These are phyloP conservation scores for Felis chaus DNA, from an alignment of 2,113 vertebrate genomes.

Conservation along the genomic window DNA sequence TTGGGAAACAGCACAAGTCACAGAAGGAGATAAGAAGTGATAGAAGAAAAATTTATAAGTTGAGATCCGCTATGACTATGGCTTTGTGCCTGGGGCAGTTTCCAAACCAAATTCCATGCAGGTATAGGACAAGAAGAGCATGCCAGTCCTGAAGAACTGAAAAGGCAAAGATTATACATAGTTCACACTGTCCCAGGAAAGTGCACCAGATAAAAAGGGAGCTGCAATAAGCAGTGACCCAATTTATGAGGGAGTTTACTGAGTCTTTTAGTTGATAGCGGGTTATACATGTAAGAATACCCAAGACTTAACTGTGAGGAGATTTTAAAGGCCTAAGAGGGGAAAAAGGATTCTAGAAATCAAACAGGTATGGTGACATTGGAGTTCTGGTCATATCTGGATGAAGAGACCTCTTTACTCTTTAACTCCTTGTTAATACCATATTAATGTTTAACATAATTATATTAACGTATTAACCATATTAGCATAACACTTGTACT, in stretches of 20 bases:
- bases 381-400: neutral
- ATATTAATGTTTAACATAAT: neutral
- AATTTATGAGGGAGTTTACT: neutral
- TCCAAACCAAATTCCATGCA: neutral
- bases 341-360: neutral
- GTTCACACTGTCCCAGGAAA: neutral
- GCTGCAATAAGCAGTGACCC: neutral
- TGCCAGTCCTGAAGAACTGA: neutral
- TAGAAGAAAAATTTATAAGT: neutral
- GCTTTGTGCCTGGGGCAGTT: neutral
- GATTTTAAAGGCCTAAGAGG: neutral
- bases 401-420: neutral
- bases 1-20: slow-evolving; percentile 4
- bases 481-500: neutral
- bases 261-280: neutral
- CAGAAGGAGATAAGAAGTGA: neutral
- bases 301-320: neutral
- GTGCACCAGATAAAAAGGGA: neutral
- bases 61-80: neutral
- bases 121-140: neutral
- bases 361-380: neutral
- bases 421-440: neutral
- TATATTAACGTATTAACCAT: neutral
- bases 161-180: neutral
- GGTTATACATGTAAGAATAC: neutral